These are phyloP conservation scores for Stichopus chloronotus DNA, from an alignment of 35 echinoderm and acorn worm species.

Conservation along the genomic window DNA sequence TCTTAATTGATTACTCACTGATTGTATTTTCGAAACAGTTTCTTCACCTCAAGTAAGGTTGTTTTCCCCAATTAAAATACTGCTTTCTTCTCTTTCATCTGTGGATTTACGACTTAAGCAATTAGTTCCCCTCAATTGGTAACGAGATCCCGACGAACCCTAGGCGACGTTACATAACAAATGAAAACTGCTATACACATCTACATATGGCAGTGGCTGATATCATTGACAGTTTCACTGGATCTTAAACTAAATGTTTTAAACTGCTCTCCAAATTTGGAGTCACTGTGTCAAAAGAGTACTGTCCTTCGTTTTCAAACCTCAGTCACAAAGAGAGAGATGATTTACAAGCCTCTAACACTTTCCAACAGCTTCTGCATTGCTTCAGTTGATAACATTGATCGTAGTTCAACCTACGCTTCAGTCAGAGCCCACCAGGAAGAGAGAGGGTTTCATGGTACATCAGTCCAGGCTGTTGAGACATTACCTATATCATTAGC, in stretches of 20 bases:
- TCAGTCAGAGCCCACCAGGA: neutral
- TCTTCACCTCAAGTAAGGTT: too few relatives aligned
- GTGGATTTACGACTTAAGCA: too few relatives aligned
- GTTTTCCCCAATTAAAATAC: too few relatives aligned
- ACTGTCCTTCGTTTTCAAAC: conserved; percentile 9
- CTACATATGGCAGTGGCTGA: too few relatives aligned
- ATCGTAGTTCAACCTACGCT: conserved; percentile 26
- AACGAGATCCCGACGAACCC: too few relatives aligned
- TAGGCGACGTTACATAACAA: conserved; percentile 11
- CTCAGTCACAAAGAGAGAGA: conserved; percentile 9
- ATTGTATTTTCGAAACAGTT: too few relatives aligned
- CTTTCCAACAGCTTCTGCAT: conserved; percentile 22
- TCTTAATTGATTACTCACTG: too few relatives aligned
- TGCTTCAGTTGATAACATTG: conserved; percentile 65
- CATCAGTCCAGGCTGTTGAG: conserved; percentile 61
- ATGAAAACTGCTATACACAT: conserved; percentile 34
- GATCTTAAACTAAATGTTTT: conserved; percentile 36
- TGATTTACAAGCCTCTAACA: neutral
- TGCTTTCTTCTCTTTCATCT: too few relatives aligned
- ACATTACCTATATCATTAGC: conserved; percentile 9
- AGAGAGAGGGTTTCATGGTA: conserved; percentile 57
- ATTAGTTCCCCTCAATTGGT: too few relatives aligned
- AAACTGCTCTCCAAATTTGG: conserved; percentile 36
- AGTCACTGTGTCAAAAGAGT: conserved; percentile 44
- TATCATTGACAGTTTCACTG: conserved; percentile 56